phyloP scores from a whole-genome alignment of 1,140 invertebrate genomes.

The Fragariocoptes setiger region DNA sequence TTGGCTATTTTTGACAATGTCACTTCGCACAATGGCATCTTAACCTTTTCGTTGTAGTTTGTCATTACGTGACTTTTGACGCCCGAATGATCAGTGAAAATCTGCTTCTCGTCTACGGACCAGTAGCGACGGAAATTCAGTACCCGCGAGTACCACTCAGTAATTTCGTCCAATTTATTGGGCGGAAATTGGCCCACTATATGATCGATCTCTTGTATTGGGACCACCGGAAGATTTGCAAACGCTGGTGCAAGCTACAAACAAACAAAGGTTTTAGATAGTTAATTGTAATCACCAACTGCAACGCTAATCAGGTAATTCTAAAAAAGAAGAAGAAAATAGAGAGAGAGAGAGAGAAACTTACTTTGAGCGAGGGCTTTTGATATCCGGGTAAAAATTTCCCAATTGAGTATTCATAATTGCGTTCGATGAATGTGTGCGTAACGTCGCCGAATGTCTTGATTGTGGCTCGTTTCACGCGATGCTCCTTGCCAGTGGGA shows the following conservation, averaged over 20 bases:
- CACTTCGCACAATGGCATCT: conserved; percentile 88
- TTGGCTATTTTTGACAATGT: conserved; percentile 41
- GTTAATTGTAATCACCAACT: too few relatives aligned
- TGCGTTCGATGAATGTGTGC: conserved; percentile 72
- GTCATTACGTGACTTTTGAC: conserved; percentile 81
- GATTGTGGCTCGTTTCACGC: conserved; percentile 46
- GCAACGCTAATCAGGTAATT: conserved; percentile 9
- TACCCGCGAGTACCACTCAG: conserved; percentile 38
- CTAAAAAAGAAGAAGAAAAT: conserved; percentile 5
- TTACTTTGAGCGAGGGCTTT: conserved; percentile 10
- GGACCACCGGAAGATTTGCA: conserved; percentile 27
- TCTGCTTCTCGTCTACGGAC: conserved; percentile 85
- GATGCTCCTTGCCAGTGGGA: neutral
- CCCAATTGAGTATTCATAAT: conserved; percentile 36
- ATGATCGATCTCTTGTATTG: conserved; percentile 74
- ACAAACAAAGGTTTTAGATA: neutral
- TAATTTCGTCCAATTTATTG: conserved; percentile 47
- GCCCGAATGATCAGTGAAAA: conserved; percentile 81
- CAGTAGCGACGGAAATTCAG: conserved; percentile 90
- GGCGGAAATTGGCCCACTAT: conserved; percentile 75
- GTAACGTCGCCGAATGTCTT: conserved; percentile 90
- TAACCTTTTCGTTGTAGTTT: conserved; percentile 89
- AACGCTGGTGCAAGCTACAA: conserved; percentile 8
- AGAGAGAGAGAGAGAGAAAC: neutral
- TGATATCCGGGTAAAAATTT: conserved; percentile 60